Base-by-base conservation (phyloP, 2,113 vertebrate genomes). In the Pyrgilauda ruficollis region DNA sequence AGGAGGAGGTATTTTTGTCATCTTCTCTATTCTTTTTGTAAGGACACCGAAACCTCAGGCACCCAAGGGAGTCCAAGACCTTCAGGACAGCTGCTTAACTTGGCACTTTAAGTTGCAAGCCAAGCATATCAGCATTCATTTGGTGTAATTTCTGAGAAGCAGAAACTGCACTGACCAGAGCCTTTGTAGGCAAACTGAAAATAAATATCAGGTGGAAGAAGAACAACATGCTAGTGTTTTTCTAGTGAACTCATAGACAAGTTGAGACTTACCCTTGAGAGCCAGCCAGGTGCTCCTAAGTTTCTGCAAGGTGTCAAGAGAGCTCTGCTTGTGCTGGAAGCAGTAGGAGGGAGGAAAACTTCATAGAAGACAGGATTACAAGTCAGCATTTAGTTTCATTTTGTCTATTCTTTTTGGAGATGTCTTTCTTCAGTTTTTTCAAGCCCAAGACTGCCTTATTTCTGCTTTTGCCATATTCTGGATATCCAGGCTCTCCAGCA, bases 51-150 rank as follows among this genome's bases (percentile, higher is more conserved):
- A 95, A 94, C 81, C 95, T 87, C 89, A 94, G 55, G 55, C 63
- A 95, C 92, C 61, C 88, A 86, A 72, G 68, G 50, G 90, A 96
- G 27, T 8, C 9, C 26, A 72, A 74, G 79, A 88, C 56, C 75
- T 86, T 96, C 64, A 92, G 75, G 72, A 93, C 30, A 90, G 47
- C 50, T 93, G 88, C 82, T 94, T 95, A 77, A 94, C 72, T 94
- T 94, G 63, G 82, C 88, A 80, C 30, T 85, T 93, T n/a, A 59
- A 83, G 4, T 77, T 88, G 88, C 76, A 94, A 90, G 37, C 68
- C 69, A 63, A 94, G 89, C 33, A 27, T 84, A 59, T 68, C 68
- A 91, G 74, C 47, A 73, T 72, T 92, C 64, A 20, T 50, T 53
- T 89, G 22, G 58, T 82, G 39, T 49, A 74, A 49, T 56, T 84